Base-by-base conservation (phyloP, 2,797 vertebrate species). In the Coregonus ussuriensis region DNA sequence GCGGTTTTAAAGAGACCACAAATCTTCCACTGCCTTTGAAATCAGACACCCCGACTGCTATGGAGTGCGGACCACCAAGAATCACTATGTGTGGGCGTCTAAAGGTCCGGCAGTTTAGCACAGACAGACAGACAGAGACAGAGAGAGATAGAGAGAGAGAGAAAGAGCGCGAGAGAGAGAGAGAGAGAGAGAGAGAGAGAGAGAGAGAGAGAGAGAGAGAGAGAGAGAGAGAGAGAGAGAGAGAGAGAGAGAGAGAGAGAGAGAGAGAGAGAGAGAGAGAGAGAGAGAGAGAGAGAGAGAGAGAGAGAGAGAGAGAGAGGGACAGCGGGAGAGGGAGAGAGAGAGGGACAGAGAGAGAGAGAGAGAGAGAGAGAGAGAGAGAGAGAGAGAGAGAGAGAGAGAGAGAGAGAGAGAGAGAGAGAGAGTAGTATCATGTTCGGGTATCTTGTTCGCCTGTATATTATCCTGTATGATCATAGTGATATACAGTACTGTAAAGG, bases 1-100 rank as follows among this genome's bases (percentile, higher is more conserved):
- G 85, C 88, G 89, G 85, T 74, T 84, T 88, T 81, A 77, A 90
- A 87, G 84, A 88, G 89, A 87, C 89, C 86, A 88, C 85, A 89
- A 92, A 95, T 79, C 85, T 83, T 82, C 86, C 75, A 37, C 74
- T 56, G 79, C 89, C 82, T 90, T 93, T 94, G 91, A 95, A 95
- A 94, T 81, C 53, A 74, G 85, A 91, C 91, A 83, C 89, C 18
- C 71, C 31, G 79, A 87, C 90, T 89, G 85, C 59, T 63, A 25
- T 9, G 59, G 21, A 63, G 59, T 29, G 59, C 83, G 82, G 88
- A 90, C 90, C 91, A 90, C 89, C 87, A 81, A 80, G 87, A 82
- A 89, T 78, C 79, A 80, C 72, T 62, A 81, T 87, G n/a, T 21
- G n/a, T 47, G 69, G 82, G 14, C 77, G 74, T 81, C 79, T 85